These are phyloP conservation scores for Galerucella nymphaeae DNA, from an alignment of 2,888 invertebrate genomes.

Conservation along the genomic window DNA sequence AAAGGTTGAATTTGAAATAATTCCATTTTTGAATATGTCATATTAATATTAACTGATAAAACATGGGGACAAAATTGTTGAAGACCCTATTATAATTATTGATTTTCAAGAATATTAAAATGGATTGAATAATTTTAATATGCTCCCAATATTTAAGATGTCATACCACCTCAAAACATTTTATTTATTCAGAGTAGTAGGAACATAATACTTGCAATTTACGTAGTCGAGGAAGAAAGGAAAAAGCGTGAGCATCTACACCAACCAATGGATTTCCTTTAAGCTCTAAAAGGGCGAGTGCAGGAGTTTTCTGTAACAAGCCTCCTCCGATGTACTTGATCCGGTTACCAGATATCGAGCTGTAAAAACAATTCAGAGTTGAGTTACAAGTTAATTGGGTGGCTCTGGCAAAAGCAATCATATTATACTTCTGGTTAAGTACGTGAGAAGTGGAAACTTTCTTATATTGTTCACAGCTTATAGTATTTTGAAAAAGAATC, in stretches of 20 bases:
- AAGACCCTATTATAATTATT: too few species aligned
- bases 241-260: constrained; percentile 78
- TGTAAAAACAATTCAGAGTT: constrained; percentile 57
- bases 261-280: constrained; percentile 83
- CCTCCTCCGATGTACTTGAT: constrained; percentile 80
- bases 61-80: too few species aligned
- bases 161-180: too few species aligned
- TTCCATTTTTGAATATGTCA: too few species aligned
- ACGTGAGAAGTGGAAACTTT: neutral
- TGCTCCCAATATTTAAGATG: too few species aligned
- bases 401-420: neutral
- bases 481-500: neutral
- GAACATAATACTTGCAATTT: constrained; percentile 78
- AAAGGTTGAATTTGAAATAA: too few species aligned
- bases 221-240: constrained; percentile 79
- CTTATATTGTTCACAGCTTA: neutral
- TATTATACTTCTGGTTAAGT: neutral
- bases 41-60: too few species aligned
- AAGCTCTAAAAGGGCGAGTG: constrained; percentile 81
- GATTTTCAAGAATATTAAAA: too few species aligned
- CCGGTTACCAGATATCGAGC: constrained; percentile 85
- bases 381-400: constrained; percentile 5
- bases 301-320: constrained; percentile 75
- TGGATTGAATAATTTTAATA: too few species aligned
- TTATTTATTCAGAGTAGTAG: constrained; percentile 26